phyloP scores from a whole-genome alignment of 2,888 invertebrate species.

The Cantharis flavilabris region DNA sequence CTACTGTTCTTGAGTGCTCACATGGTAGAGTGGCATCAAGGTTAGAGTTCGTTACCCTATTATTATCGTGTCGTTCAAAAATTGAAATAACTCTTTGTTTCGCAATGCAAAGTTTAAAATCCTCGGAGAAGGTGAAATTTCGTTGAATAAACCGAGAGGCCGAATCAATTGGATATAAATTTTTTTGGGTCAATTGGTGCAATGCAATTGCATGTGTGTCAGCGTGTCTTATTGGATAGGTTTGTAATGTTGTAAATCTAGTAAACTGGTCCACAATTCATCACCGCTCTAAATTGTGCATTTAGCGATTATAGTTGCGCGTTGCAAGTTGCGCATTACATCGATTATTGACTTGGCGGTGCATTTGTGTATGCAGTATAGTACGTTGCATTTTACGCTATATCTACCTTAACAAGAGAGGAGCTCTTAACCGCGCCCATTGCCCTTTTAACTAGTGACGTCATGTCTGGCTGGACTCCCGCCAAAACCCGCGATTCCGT shows the following conservation, averaged over 20 bases:
- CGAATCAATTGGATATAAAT: background rate
- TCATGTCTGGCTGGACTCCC: conserved; percentile 45
- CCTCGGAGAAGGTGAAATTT: background rate
- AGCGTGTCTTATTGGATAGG: conserved; percentile 17
- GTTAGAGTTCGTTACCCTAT: conserved; percentile 22
- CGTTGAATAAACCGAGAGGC: background rate
- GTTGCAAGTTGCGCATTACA: conserved; percentile 36
- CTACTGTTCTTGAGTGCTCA: conserved; percentile 6
- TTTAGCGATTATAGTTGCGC: conserved; percentile 22
- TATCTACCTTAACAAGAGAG: conserved; percentile 27
- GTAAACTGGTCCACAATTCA: conserved; percentile 19
- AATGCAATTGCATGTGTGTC: conserved; percentile 8
- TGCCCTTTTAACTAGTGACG: conserved; percentile 24
- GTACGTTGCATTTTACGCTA: conserved; percentile 52
- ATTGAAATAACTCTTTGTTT: background rate
- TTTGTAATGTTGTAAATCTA: conserved; percentile 15
- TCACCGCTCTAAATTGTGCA: conserved; percentile 19
- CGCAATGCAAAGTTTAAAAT: background rate
- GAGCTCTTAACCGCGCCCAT: conserved; percentile 14
- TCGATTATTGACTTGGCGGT: conserved; percentile 41
- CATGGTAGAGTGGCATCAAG: conserved; percentile 13
- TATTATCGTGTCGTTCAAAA: background rate
- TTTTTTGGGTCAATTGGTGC: background rate
- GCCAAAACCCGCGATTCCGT: conserved; percentile 36
- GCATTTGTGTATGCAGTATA: conserved; percentile 48